These are phyloP conservation scores for Brachionus paranguensis DNA, from an alignment of 1,140 invertebrate species.

Conservation along the genomic window DNA sequence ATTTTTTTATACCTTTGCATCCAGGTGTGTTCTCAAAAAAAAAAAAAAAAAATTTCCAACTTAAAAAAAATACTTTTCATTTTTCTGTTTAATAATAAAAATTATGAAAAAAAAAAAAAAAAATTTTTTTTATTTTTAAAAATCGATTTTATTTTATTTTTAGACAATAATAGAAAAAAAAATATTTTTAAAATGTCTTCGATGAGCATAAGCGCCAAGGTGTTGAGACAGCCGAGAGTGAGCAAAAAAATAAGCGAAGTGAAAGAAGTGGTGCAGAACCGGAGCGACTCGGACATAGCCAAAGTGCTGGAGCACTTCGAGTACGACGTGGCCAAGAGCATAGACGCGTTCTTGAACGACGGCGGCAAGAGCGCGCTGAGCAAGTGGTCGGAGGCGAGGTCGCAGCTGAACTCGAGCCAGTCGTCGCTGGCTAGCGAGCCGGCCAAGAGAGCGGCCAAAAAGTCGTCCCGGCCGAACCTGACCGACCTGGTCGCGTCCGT, in stretches of 20 bases:
- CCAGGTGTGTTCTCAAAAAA: background rate
- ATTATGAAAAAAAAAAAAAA: background rate
- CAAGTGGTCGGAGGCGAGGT: constrained; percentile 4
- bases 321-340: constrained; percentile 27
- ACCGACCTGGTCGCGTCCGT: constrained; percentile 32
- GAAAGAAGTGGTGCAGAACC: constrained; percentile 31
- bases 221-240: background rate
- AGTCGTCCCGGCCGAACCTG: background rate
- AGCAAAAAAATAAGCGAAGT: constrained; percentile 19
- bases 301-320: constrained; percentile 24
- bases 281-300: background rate
- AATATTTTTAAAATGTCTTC: background rate
- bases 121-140: background rate
- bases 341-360: constrained; percentile 29
- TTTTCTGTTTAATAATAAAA: background rate
- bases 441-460: background rate
- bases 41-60: background rate
- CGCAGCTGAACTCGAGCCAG: background rate
- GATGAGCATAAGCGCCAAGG: background rate
- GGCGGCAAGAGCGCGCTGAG: background rate
- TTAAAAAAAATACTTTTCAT: too few species aligned
- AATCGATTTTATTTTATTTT: background rate
- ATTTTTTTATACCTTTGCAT: background rate
- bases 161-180: background rate
- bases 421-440: background rate